phyloP scores from a whole-genome alignment of 2,113 vertebrate species.

The Phodopus roborovskii region DNA sequence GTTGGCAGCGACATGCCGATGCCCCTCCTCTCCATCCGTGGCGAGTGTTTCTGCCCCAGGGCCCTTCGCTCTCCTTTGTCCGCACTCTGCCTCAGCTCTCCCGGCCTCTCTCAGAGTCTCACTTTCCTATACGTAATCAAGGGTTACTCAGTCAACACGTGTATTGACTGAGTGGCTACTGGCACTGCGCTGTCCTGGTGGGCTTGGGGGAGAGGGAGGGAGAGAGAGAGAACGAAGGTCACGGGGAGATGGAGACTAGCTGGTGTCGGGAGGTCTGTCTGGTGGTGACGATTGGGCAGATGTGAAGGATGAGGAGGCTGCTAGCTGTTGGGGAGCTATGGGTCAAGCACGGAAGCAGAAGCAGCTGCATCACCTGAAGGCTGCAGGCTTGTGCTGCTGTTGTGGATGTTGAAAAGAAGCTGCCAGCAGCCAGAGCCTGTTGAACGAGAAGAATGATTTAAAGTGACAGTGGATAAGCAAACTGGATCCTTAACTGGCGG shows the following conservation, averaged over 20 bases:
- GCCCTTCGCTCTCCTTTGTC: neutral
- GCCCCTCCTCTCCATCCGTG: neutral
- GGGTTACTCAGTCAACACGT: neutral
- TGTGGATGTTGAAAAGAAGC: neutral
- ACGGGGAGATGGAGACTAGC: slow-evolving; percentile 12
- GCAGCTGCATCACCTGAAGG: fast-evolving
- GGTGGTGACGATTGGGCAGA: neutral
- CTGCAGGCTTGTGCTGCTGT: neutral
- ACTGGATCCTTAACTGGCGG: neutral
- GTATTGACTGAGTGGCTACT: neutral
- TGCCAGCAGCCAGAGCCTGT: neutral
- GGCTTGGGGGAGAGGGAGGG: neutral
- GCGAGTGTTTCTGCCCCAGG: neutral
- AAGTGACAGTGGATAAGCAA: neutral
- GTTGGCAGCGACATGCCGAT: too few species aligned
- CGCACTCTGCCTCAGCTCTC: neutral
- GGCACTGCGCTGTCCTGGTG: neutral
- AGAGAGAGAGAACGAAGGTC: neutral
- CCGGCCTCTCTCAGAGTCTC: neutral
- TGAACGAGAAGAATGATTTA: neutral
- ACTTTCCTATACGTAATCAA: neutral
- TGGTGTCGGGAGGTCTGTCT: slow-evolving; percentile 41
- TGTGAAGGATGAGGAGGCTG: neutral
- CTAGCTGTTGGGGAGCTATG: neutral
- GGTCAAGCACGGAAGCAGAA: neutral